Base-by-base conservation (phyloP, 2,113 vertebrate genomes). In the Podocnemis expansa region DNA sequence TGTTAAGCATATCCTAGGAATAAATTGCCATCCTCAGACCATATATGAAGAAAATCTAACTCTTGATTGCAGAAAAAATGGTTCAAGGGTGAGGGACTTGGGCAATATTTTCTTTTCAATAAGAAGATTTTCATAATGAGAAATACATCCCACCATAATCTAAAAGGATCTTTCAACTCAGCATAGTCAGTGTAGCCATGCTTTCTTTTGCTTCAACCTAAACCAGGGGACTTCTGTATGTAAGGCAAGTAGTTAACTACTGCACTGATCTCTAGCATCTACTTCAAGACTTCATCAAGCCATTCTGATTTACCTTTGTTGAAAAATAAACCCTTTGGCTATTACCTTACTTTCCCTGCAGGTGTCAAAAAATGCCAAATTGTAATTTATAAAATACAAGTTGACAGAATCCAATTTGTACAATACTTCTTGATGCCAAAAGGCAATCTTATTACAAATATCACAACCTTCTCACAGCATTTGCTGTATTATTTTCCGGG, bases 401-500 rank as follows among this genome's bases (percentile, higher is more conserved):
- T 97, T 94, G 98, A 97, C 96, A 97, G 96, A 95, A 95, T 95
- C 83, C 95, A 93, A 93, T 97, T 97, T 97, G 92, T 87, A 95
- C 96, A 95, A 87, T 96, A 82, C 80, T 93, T 92, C 87, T 88
- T 91, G 90, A 93, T 97, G 96, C 97, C 98, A 98, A 96, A 98
- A 98, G 96, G 96, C 97, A 98, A 98, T 97, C 97, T 97, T 97
- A 96, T 97, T 98, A 97, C 96, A 98, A 98, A 97, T 96, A 98
- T 97, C 95, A 97, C 91, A 96, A 78, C 91, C 97, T 97, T 97
- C 97, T 97, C 97, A 96, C 95, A 97, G 95, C 96, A 97, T 96
- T 92, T 97, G 94, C 96, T 97, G 97, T 96, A 96, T 95, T 97
- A 98, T 97, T 98, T 98, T 97, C 97, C 94, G 98, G 98, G 98